Conservation (phyloP, 2,888 invertebrate species). For the Mayetiola destructor region DNA sequence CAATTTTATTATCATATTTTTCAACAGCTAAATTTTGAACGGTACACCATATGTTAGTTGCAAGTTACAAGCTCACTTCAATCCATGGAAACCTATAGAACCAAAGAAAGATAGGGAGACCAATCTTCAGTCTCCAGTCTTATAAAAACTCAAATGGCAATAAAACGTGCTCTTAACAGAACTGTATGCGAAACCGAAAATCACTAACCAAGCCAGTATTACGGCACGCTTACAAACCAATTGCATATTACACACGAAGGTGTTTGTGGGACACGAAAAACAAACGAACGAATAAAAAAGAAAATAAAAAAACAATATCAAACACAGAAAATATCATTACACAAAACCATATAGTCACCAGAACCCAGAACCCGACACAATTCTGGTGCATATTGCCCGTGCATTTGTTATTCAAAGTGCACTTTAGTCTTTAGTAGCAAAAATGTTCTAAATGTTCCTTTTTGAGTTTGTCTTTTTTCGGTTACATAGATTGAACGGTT, state of each 20-base stretch:
- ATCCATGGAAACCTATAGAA: too few relatives aligned
- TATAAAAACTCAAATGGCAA: background rate
- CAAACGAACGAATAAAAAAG: too few relatives aligned
- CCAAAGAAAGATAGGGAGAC: background rate
- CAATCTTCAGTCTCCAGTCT: background rate
- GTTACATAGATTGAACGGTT: too few relatives aligned
- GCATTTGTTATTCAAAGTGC: background rate
- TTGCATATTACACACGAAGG: background rate
- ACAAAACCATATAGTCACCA: too few relatives aligned
- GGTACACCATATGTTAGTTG: constrained; percentile 7
- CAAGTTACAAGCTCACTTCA: too few relatives aligned
- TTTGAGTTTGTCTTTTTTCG: too few relatives aligned
- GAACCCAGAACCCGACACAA: too few relatives aligned
- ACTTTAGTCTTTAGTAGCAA: background rate
- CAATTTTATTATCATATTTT: constrained; percentile 13
- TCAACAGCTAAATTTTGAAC: constrained; percentile 8
- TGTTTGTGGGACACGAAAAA: constrained; percentile 10
- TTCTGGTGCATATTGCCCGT: background rate
- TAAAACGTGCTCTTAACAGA: constrained; percentile 11
- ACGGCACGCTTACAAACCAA: background rate
- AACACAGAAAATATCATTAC: too few relatives aligned
- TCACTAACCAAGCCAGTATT: too few relatives aligned
- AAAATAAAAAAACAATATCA: background rate
- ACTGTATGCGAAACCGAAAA: constrained; percentile 1
- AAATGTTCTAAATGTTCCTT: constrained; percentile 5